Evolutionary conservation across 2,113 vertebrate species (phyloP).

Genomic region (Gavialis gangeticus): DNA sequence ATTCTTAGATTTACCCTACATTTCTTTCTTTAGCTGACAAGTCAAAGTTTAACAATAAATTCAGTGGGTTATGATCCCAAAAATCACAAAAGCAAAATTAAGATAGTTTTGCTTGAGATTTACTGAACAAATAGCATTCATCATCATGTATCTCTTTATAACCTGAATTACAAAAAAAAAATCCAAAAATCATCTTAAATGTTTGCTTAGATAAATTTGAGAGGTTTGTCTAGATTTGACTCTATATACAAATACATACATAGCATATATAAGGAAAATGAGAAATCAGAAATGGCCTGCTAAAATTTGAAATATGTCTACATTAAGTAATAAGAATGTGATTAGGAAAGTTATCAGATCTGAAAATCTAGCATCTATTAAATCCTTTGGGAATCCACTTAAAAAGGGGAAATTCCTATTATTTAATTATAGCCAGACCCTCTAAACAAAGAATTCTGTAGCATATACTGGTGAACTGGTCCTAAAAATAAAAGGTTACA

Average conservation of each 20-base stretch:
- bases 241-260: not conserved
- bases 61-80: conserved; percentile 5
- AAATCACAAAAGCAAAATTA: conserved; percentile 7
- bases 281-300: not conserved
- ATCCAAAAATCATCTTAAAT: not conserved
- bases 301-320: not conserved
- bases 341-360: not conserved
- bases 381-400: not conserved
- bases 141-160: not conserved
- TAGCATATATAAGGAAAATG: not conserved
- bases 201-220: not conserved
- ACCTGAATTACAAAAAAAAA: not conserved
- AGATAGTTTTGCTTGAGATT: conserved; percentile 19
- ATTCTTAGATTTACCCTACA: conserved; percentile 1
- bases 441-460: not conserved
- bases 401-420: not conserved
- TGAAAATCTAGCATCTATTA: not conserved
- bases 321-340: not conserved
- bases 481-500: not conserved
- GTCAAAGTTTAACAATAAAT: conserved; percentile 16
- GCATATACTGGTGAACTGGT: rapidly evolving
- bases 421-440: not conserved
- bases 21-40: conserved; percentile 32
- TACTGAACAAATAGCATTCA: not conserved
- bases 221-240: not conserved